These are phyloP conservation scores for Neelides sp. DNA, from an alignment of 1,140 invertebrate species.

Conservation along the genomic window DNA sequence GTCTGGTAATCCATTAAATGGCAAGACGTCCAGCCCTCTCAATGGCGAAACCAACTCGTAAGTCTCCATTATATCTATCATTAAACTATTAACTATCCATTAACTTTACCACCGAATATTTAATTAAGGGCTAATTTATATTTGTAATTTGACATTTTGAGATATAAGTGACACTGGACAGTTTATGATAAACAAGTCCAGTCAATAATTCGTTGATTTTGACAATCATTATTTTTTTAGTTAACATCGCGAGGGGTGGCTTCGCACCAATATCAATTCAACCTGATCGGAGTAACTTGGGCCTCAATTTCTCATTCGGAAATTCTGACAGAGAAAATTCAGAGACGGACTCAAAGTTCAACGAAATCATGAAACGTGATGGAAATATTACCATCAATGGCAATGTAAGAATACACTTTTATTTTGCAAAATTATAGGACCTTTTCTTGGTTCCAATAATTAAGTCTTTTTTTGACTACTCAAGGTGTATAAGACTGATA, in stretches of 20 bases:
- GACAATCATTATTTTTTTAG: neutral
- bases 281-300: constrained; percentile 6
- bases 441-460: constrained; percentile 1
- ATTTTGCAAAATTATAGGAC: constrained; percentile 1
- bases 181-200: neutral
- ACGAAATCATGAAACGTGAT: constrained; percentile 67
- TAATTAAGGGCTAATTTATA: too few species aligned
- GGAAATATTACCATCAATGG: constrained; percentile 72
- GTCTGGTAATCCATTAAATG: too few species aligned
- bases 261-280: neutral
- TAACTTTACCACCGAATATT: too few species aligned
- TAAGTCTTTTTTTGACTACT: constrained; percentile 11
- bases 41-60: too few species aligned
- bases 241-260: neutral
- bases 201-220: neutral
- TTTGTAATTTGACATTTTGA: too few species aligned
- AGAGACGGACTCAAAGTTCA: constrained; percentile 39
- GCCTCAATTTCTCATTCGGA: constrained; percentile 14
- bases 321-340: constrained; percentile 5
- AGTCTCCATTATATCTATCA: too few species aligned
- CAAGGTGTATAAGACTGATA: constrained; percentile 63
- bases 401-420: constrained; percentile 34
- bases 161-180: too few species aligned
- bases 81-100: too few species aligned
- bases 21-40: too few species aligned